A percentile compares a stretch with the other conserved stretches of the same genome.
Evolutionary conservation across 2,888 invertebrate species (phyloP).

Genomic region (Trichogramma evanescens): DNA sequence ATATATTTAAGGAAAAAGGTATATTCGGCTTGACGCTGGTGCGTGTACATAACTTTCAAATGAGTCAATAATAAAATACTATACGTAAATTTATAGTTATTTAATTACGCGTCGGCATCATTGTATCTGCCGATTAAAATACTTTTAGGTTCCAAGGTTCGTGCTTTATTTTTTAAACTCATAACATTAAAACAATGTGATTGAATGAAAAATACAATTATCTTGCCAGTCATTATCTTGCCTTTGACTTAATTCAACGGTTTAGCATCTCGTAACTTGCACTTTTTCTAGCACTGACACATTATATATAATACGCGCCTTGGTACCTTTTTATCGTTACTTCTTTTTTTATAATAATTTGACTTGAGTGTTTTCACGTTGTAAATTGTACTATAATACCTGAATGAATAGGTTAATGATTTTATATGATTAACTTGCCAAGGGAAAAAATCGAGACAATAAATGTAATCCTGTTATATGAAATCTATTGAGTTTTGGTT

Average conservation of each 20-base stretch:
- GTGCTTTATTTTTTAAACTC: slow-evolving; percentile 22
- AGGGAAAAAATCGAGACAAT: slow-evolving; percentile 47
- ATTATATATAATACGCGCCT: slow-evolving; percentile 22
- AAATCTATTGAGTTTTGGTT: slow-evolving; percentile 46
- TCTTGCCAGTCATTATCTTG: slow-evolving; percentile 20
- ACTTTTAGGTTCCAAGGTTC: slow-evolving; percentile 33
- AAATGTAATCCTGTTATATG: slow-evolving; percentile 48
- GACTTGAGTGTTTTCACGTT: slow-evolving; percentile 34
- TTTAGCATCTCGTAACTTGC: background rate
- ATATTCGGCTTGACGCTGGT: slow-evolving; percentile 18
- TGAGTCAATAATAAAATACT: slow-evolving; percentile 9
- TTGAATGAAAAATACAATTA: background rate
- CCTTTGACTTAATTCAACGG: background rate
- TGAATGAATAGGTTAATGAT: slow-evolving; percentile 28
- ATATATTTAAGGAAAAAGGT: slow-evolving; percentile 6
- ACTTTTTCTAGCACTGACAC: background rate
- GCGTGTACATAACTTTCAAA: slow-evolving; percentile 6
- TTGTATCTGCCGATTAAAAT: slow-evolving; percentile 28
- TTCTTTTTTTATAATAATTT: slow-evolving; percentile 11
- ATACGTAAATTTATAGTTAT: slow-evolving; percentile 14
- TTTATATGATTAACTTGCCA: slow-evolving; percentile 31
- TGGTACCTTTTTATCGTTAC: slow-evolving; percentile 23
- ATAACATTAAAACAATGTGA: slow-evolving; percentile 7
- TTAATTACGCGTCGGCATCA: slow-evolving; percentile 21
- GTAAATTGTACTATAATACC: slow-evolving; percentile 34